phyloP scores from a whole-genome alignment of 2,888 invertebrate species.

The Tetanocera ferruginea region DNA sequence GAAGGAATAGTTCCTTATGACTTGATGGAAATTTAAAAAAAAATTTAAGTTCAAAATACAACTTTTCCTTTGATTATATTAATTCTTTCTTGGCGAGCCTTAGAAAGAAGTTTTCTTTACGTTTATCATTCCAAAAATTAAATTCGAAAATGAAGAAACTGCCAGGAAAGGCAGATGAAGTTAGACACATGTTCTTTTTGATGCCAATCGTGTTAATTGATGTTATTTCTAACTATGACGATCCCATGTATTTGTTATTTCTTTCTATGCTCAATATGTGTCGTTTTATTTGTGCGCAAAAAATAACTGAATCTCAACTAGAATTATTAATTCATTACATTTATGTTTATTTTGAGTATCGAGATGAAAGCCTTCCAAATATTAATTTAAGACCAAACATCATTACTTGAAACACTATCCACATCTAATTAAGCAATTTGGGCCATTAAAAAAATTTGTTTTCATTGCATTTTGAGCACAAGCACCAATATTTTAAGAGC shows the following conservation, averaged over 20 bases:
- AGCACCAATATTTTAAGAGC: slow-evolving; percentile 40
- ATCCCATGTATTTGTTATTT: too few species aligned
- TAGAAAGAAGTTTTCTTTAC: slow-evolving; percentile 31
- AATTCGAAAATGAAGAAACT: too few species aligned
- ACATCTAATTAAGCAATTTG: slow-evolving; percentile 40
- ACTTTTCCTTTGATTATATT: slow-evolving; percentile 35
- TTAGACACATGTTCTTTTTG: too few species aligned
- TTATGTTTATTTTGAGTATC: slow-evolving; percentile 35
- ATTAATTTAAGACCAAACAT: slow-evolving; percentile 39
- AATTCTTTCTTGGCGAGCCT: slow-evolving; percentile 36
- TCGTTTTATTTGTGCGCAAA: too few species aligned
- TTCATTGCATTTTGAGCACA: slow-evolving; percentile 37
- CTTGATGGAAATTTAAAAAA: slow-evolving; percentile 33
- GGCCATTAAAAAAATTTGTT: slow-evolving; percentile 38
- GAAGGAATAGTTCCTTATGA: slow-evolving; percentile 41
- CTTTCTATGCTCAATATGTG: too few species aligned
- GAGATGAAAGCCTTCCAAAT: slow-evolving; percentile 33
- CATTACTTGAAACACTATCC: slow-evolving; percentile 43
- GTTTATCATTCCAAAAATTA: slow-evolving; percentile 27
- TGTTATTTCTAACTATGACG: too few species aligned
- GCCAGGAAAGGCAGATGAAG: too few species aligned
- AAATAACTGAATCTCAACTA: neutral
- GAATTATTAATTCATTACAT: slow-evolving; percentile 34
- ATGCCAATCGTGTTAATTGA: too few species aligned
- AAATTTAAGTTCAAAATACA: slow-evolving; percentile 19